Percentiles rank a stretch among this genome's conserved stretches.
Evolutionary conservation across 1,140 invertebrate species (phyloP).

Genomic region (Leptinotarsa undecemlineata): DNA sequence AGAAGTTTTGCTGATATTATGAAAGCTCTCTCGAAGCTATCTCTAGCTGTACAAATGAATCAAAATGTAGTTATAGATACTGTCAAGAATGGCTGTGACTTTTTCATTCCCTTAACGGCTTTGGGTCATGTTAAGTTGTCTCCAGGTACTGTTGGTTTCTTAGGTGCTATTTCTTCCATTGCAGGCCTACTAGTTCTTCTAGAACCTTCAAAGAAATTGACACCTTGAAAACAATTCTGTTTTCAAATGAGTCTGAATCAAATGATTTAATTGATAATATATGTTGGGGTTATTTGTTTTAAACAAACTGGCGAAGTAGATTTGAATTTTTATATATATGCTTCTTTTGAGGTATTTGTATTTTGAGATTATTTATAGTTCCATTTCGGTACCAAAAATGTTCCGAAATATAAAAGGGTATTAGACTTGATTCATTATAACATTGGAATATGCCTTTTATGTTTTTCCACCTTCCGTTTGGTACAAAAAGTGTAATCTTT

Average conservation of each 20-base stretch:
- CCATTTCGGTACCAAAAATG: no score
- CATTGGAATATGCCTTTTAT: no score
- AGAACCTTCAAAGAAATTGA: slow-evolving; percentile 71
- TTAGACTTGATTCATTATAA: no score
- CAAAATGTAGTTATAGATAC: slow-evolving; percentile 77
- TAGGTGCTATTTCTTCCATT: slow-evolving; percentile 79
- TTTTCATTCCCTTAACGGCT: slow-evolving; percentile 80
- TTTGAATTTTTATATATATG: no score
- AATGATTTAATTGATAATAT: no score
- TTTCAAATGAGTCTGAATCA: not conserved
- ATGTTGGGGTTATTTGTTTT: no score
- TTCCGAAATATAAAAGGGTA: no score
- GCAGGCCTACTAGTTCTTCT: slow-evolving; percentile 74
- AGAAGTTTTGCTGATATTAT: slow-evolving; percentile 33
- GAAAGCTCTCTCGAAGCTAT: slow-evolving; percentile 14
- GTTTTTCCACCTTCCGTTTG: no score
- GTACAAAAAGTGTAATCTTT: no score
- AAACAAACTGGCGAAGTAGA: no score
- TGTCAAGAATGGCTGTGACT: slow-evolving; percentile 82
- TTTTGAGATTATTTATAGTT: no score
- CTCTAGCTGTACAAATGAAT: slow-evolving; percentile 51
- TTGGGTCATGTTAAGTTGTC: slow-evolving; percentile 75
- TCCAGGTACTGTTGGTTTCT: slow-evolving; percentile 72
- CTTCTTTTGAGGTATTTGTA: no score
- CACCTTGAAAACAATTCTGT: slow-evolving; percentile 53